These are phyloP conservation scores for Gymnopithys bicolor DNA, from an alignment of 2,797 vertebrate genomes.

Conservation along the genomic window DNA sequence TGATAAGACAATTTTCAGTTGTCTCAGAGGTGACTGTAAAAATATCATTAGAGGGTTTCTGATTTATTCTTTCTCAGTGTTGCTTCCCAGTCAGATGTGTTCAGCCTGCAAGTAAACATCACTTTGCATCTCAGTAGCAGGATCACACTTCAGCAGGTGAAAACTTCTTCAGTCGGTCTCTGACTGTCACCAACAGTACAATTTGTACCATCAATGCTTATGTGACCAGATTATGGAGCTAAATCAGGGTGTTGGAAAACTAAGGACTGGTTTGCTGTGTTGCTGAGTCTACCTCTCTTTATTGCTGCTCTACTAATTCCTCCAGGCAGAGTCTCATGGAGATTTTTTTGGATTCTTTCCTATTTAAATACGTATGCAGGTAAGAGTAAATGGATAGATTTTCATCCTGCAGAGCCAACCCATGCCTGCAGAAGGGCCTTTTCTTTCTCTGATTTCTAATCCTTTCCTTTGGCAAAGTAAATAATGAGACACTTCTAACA, in stretches of 20 bases:
- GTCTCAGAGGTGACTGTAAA: neutral
- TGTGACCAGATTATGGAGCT: neutral
- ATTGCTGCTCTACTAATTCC: neutral
- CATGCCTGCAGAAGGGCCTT: neutral
- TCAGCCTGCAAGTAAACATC: neutral
- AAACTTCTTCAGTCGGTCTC: neutral
- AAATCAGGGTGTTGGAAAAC: neutral
- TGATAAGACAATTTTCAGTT: neutral
- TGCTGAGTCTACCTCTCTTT: neutral
- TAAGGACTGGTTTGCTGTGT: neutral
- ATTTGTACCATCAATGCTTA: neutral
- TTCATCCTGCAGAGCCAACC: neutral
- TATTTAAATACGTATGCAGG: neutral
- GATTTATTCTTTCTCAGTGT: neutral
- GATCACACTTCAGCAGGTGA: neutral
- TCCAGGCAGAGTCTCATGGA: neutral
- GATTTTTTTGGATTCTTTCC: neutral
- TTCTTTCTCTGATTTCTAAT: conserved; percentile 41
- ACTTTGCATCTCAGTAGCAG: neutral
- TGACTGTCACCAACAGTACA: neutral
- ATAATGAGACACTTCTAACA: conserved; percentile 28
- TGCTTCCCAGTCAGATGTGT: neutral
- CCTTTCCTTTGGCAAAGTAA: conserved; percentile 48
- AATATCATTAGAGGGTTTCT: neutral
- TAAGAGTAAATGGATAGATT: neutral